Evolutionary conservation across 2,888 invertebrate species (phyloP).

Genomic region (Eurois occulta): DNA sequence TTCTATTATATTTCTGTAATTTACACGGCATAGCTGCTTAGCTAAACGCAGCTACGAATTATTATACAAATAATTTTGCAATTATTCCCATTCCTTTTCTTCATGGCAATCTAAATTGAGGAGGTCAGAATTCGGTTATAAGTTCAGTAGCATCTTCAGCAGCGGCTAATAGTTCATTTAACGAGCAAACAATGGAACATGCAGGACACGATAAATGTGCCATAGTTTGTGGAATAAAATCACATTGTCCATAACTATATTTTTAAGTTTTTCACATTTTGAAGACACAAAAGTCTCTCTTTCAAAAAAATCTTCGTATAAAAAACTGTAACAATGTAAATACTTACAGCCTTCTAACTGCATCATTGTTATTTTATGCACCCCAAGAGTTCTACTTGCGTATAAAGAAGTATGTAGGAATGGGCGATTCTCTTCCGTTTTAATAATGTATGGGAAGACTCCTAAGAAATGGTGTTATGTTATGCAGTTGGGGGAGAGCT

Average conservation of each 20-base stretch:
- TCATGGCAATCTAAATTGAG: not conserved
- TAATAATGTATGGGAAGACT: constrained; percentile 76
- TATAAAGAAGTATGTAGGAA: constrained; percentile 74
- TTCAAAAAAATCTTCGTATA: constrained; percentile 9
- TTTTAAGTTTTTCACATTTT: not conserved
- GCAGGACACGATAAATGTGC: not conserved
- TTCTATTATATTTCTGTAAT: not conserved
- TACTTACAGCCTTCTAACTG: constrained; percentile 42
- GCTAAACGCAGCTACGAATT: too few species aligned
- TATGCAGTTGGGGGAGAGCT: constrained; percentile 43
- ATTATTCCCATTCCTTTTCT: not conserved
- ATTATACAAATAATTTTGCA: too few species aligned
- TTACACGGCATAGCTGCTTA: too few species aligned
- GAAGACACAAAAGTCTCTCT: not conserved
- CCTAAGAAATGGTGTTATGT: constrained; percentile 65
- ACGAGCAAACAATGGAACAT: not conserved
- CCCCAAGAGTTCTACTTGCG: constrained; percentile 80
- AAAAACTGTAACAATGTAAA: constrained; percentile 47
- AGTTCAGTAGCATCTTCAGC: not conserved
- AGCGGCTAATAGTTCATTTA: not conserved
- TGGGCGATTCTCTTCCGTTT: constrained; percentile 80
- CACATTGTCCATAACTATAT: not conserved
- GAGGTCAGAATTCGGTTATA: not conserved
- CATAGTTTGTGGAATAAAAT: not conserved
- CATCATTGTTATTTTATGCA: constrained; percentile 88